phyloP scores from a whole-genome alignment of 2,797 vertebrate species.

The Danio tinwini region DNA sequence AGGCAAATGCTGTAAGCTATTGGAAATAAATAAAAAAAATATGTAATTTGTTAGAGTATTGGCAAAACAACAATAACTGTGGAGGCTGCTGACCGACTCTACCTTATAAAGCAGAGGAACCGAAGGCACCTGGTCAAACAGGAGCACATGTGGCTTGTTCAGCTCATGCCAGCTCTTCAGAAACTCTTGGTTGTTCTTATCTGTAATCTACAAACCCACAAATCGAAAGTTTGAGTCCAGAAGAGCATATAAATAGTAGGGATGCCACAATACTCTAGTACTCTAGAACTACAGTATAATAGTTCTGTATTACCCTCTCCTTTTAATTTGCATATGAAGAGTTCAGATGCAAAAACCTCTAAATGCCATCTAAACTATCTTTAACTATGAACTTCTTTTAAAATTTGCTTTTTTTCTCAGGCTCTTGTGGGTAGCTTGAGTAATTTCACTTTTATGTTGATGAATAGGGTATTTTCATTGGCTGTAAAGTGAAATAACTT shows the following conservation, averaged over 20 bases:
- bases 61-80: background rate
- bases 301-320: too few relatives aligned
- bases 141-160: constrained; percentile 93
- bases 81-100: constrained; percentile 41
- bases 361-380: too few relatives aligned
- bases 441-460: too few relatives aligned
- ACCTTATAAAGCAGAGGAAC: constrained; percentile 93
- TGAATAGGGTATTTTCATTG: too few relatives aligned
- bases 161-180: constrained; percentile 91
- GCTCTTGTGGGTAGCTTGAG: too few relatives aligned
- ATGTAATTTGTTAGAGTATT: background rate
- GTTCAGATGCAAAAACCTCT: too few relatives aligned
- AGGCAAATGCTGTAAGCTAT: constrained; percentile 91
- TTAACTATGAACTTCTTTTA: too few relatives aligned
- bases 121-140: constrained; percentile 90
- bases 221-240: background rate
- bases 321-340: too few relatives aligned
- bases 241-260: background rate
- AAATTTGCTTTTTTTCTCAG: too few relatives aligned
- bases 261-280: too few relatives aligned
- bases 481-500: too few relatives aligned
- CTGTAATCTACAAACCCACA: constrained; percentile 81
- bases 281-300: too few relatives aligned
- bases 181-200: constrained; percentile 87
- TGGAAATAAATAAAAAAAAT: background rate